Conservation (phyloP, 2,888 invertebrate species). For the Chaitophorus viminalis region DNA sequence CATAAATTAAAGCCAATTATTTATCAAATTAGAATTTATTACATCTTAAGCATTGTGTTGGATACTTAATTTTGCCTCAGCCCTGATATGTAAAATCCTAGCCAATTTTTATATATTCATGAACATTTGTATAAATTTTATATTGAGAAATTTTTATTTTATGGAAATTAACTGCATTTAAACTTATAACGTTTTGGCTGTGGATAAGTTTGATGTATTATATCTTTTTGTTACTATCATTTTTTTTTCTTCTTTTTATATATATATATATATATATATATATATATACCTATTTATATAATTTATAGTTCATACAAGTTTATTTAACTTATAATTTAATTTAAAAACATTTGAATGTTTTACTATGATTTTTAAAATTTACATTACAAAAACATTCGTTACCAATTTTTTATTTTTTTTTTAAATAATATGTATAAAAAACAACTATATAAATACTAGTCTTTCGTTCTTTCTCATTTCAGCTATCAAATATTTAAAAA, state of each 20-base stretch:
- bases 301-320: constrained; percentile 1
- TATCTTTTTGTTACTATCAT: constrained; percentile 44
- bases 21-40: not conserved
- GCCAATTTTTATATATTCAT: constrained; percentile 13
- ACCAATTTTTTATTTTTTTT: constrained; percentile 7
- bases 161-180: constrained; percentile 1
- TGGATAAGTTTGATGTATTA: constrained; percentile 38
- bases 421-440: not conserved
- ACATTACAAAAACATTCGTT: constrained; percentile 2
- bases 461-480: not conserved
- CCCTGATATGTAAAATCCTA: not conserved
- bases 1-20: not conserved
- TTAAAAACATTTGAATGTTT: constrained; percentile 6
- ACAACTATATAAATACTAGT: not conserved
- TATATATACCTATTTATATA: not conserved
- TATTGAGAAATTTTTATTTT: constrained; percentile 36
- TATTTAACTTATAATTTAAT: constrained; percentile 5
- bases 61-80: not conserved
- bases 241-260: too few relatives aligned
- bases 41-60: not conserved
- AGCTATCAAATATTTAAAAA: not conserved
- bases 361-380: not conserved
- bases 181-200: constrained; percentile 7
- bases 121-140: constrained; percentile 18
- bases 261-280: constrained; percentile 4